Base-by-base conservation (phyloP, 2,888 invertebrate species). In the Urechis unicinctus region DNA sequence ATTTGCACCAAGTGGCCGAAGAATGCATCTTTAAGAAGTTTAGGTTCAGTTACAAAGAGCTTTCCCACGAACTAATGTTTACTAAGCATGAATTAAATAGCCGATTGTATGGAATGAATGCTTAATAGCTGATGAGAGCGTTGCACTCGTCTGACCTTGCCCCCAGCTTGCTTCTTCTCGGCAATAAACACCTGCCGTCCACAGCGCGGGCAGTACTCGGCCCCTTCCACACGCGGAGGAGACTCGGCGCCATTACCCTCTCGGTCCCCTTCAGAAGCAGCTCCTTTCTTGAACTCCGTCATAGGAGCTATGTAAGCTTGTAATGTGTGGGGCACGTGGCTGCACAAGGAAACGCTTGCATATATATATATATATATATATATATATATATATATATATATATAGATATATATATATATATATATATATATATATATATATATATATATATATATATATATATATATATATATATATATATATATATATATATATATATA, bases 241-340 rank as follows among this genome's bases (percentile, higher is more conserved):
- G 42, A 13, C 13, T 36, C 31, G 24, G 9, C 4, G 25, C 26
- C 43, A 22, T 28, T 31, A 31, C 36, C 21, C 49, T 57, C 44
- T 5, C 25, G 26, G 28, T 24, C 51, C 17, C 29, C 47, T 1
- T 57, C 49, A 24, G 24, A 28, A 13, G n/a, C 42, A 3, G 9
- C 56, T 2, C 28, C n/a, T 9, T 43, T 41, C 44, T 41, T 44
- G 48, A 24, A 13, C 1, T 51, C 52, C 9, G 30, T 25, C 2
- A 50, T 28, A 2, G 56, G 59, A 6, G 59, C 56, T 4, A 53
- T 24, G 48, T 59, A 59, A 0, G 60, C 60, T 49, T 60, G 42
- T n/a, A 55, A 55, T n/a, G 58, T 60, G 52, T 55, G 55, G 17
- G 60, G 60, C 13, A 60, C 58, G 28, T 60, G 58, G 17, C 60